Evolutionary conservation across 2,797 vertebrate genomes (phyloP).

Genomic region (Ambastaia sidthimunki): DNA sequence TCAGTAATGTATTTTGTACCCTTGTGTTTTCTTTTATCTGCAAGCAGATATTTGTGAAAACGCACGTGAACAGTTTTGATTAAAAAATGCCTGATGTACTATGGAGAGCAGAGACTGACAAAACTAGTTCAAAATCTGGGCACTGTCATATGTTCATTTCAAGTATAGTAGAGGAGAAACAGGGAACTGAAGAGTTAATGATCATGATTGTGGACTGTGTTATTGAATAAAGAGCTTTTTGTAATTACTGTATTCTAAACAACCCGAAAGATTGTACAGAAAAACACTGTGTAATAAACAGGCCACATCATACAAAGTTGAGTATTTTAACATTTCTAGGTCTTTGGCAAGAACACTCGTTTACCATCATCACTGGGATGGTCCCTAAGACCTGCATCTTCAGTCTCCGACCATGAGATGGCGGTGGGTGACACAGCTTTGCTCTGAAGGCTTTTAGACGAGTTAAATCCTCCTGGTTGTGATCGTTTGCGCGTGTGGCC

Average conservation of each 20-base stretch:
- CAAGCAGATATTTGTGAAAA: conserved; percentile 64
- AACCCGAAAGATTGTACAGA: too few species aligned
- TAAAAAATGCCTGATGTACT: too few species aligned
- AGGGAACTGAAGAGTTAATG: too few species aligned
- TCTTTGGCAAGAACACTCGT: background rate
- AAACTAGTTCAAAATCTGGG: too few species aligned
- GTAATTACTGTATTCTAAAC: too few species aligned
- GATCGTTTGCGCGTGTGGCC: conserved; percentile 8
- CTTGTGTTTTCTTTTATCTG: conserved; percentile 66
- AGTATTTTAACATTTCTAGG: background rate
- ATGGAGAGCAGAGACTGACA: too few species aligned
- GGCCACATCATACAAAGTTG: background rate
- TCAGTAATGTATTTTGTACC: conserved; percentile 84
- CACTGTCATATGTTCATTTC: too few species aligned
- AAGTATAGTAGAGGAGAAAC: too few species aligned
- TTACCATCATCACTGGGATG: conserved; percentile 48
- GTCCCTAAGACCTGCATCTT: conserved; percentile 7
- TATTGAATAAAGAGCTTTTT: too few species aligned
- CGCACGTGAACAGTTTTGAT: background rate
- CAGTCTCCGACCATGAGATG: conserved; percentile 2
- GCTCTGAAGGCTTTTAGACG: background rate
- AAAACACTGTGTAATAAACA: too few species aligned
- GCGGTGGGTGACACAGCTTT: background rate
- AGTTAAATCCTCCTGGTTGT: conserved; percentile 5
- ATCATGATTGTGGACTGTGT: too few species aligned